Conservation (phyloP, 2,797 vertebrate species). For the Columba guinea region DNA sequence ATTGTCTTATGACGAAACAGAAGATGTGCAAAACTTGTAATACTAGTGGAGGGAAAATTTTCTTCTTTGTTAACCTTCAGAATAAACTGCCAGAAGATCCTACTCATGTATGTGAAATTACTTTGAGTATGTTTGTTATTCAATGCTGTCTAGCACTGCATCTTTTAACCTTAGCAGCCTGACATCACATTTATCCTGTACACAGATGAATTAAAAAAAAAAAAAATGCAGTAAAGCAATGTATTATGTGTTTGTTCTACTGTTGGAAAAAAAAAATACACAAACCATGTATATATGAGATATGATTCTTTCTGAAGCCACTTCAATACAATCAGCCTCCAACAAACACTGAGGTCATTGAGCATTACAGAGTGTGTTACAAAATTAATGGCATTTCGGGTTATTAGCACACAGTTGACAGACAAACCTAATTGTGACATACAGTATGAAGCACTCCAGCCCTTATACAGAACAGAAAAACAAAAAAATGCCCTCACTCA, state of each 20-base stretch:
- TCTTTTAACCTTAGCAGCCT: neutral
- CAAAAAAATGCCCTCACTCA: neutral
- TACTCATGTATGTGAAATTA: neutral
- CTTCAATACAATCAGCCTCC: neutral
- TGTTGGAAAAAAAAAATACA: neutral
- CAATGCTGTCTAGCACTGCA: neutral
- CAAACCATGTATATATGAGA: neutral
- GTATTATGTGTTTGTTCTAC: neutral
- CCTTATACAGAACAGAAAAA: neutral
- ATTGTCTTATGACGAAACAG: neutral
- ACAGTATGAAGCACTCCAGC: neutral
- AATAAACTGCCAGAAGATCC: neutral
- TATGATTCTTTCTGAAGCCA: neutral
- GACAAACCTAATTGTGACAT: neutral
- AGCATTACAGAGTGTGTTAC: neutral
- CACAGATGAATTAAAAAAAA: neutral
- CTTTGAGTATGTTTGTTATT: neutral
- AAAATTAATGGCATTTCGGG: neutral
- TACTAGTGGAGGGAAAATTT: neutral
- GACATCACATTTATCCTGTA: neutral
- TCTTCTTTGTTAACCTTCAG: neutral
- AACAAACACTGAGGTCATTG: neutral
- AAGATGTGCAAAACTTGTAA: neutral
- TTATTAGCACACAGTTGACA: constrained; percentile 1
- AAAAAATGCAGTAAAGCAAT: neutral